A percentile compares a stretch with the other conserved stretches of the same genome.
These are phyloP conservation scores for Toxotes chatareus DNA, from an alignment of 2,113 vertebrate species.

Conservation along the genomic window DNA sequence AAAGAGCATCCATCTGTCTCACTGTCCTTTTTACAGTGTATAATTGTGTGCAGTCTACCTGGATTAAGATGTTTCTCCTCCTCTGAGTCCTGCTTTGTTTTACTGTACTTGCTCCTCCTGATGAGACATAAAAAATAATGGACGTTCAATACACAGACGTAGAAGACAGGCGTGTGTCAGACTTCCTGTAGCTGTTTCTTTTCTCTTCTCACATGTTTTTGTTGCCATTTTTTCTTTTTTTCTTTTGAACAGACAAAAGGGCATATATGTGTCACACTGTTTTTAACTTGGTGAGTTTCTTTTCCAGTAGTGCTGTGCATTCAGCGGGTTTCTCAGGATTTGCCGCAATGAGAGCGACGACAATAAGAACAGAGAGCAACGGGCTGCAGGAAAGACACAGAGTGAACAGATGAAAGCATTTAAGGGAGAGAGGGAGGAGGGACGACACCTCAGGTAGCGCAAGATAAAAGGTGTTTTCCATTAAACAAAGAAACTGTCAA, in stretches of 20 bases:
- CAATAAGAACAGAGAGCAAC: conserved; percentile 70
- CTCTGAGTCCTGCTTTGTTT: conserved; percentile 97
- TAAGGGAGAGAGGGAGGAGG: conserved; percentile 56
- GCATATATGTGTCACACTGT: background rate
- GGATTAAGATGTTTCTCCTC: conserved; percentile 98
- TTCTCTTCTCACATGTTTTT: background rate
- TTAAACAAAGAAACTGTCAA: conserved; percentile 82
- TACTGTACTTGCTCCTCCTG: conserved; percentile 97
- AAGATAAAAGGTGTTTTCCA: conserved; percentile 82
- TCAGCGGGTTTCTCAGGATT: conserved; percentile 39
- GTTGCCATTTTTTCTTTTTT: conserved; percentile 17
- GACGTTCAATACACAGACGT: conserved; percentile 19
- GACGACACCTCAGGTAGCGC: conserved; percentile 68
- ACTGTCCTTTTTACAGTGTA: background rate
- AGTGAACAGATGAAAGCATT: conserved; percentile 77
- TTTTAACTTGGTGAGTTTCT: conserved; percentile 30
- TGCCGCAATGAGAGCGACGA: conserved; percentile 50
- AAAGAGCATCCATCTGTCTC: conserved; percentile 30
- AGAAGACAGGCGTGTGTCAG: background rate
- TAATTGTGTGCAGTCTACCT: conserved; percentile 85
- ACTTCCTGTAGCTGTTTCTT: background rate
- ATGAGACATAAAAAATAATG: conserved; percentile 49
- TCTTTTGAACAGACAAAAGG: conserved; percentile 10
- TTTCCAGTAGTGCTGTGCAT: background rate
- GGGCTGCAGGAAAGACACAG: conserved; percentile 55